Evolutionary conservation across 1,140 invertebrate genomes (phyloP).

Genomic region (Drosophila varians): DNA sequence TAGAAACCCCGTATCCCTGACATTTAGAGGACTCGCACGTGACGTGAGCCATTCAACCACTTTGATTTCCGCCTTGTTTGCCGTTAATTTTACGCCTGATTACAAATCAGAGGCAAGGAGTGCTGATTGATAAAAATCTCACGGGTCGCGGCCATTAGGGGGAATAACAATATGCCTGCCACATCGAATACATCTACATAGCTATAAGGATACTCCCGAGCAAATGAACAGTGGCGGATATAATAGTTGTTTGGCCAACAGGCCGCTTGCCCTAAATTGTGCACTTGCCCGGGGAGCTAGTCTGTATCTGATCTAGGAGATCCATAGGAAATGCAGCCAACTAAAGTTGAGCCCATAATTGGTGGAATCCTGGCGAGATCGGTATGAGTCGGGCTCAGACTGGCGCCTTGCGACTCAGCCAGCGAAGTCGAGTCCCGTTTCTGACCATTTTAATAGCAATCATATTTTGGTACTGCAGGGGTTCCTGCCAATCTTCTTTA

Average conservation of each 20-base stretch:
- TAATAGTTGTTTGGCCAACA: constrained; percentile 59
- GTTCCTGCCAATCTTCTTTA: background rate
- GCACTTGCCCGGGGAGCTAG: constrained; percentile 26
- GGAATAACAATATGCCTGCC: constrained; percentile 6
- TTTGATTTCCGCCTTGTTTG: constrained; percentile 67
- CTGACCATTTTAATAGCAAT: constrained; percentile 44
- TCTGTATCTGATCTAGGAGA: constrained; percentile 17
- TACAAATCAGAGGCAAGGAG: constrained; percentile 19
- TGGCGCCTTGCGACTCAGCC: constrained; percentile 66
- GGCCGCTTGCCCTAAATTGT: constrained; percentile 28
- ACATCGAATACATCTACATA: constrained; percentile 6
- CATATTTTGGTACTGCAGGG: constrained; percentile 30
- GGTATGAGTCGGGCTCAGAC: constrained; percentile 54
- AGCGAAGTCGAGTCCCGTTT: constrained; percentile 4
- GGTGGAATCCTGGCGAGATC: constrained; percentile 19
- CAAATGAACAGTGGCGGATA: constrained; percentile 55
- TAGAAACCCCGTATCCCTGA: constrained; percentile 51
- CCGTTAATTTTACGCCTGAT: constrained; percentile 75
- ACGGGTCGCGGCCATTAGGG: constrained; percentile 42
- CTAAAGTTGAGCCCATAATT: constrained; percentile 68
- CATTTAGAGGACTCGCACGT: constrained; percentile 68
- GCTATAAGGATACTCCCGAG: background rate
- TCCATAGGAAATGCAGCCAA: constrained; percentile 56
- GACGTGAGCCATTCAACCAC: constrained; percentile 67
- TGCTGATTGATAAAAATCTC: constrained; percentile 76